Evolutionary conservation across 2,797 vertebrate species (phyloP).

Genomic region (Dendrocincla tyrannina): DNA sequence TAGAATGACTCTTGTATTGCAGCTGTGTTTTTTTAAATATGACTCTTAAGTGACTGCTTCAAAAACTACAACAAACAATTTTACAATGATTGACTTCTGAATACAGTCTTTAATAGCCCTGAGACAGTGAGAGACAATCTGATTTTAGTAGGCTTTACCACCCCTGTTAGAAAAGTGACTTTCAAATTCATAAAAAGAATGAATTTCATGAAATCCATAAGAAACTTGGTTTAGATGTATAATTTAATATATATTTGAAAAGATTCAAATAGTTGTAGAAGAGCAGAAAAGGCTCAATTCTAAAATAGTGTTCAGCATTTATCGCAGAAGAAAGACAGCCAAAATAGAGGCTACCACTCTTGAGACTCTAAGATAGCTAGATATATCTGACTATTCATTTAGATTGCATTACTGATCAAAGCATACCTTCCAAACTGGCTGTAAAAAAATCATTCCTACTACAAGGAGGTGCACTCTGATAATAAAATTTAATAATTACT

Average conservation of each 20-base stretch:
- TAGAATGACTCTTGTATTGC: not conserved
- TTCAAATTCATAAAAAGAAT: conserved; percentile 24
- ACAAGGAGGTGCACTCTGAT: not conserved
- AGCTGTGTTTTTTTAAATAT: not conserved
- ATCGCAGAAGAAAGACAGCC: not conserved
- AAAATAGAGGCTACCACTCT: conserved; percentile 39
- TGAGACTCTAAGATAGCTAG: conserved; percentile 1
- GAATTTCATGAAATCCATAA: not conserved
- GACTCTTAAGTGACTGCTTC: not conserved
- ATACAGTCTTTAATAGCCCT: not conserved
- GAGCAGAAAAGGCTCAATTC: not conserved
- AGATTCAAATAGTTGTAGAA: not conserved
- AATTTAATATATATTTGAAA: conserved; percentile 10
- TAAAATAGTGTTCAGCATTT: not conserved
- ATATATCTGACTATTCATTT: conserved; percentile 48
- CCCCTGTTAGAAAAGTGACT: not conserved
- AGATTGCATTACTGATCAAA: conserved; percentile 57
- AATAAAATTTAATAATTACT: conserved; percentile 54
- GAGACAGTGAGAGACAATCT: not conserved
- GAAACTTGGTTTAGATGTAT: conserved; percentile 6
- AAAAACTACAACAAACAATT: not conserved
- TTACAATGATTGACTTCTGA: not conserved
- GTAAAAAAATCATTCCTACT: not conserved
- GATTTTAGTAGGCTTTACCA: not conserved
- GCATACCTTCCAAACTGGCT: not conserved